These are phyloP conservation scores for Stenolophus ochropezus DNA, from an alignment of 2,888 invertebrate species.

Conservation along the genomic window DNA sequence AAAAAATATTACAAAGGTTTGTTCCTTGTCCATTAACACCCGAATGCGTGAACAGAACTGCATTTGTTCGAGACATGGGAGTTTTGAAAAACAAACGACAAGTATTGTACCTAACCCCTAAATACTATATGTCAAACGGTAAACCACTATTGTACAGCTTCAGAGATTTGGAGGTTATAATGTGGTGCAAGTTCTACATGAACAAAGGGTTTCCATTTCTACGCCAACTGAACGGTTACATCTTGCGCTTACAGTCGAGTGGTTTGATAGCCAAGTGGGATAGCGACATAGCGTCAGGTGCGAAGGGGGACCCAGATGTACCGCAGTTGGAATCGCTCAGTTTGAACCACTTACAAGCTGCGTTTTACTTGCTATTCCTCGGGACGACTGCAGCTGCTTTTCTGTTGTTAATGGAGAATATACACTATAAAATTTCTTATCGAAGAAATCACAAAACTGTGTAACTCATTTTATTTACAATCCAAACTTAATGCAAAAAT, in stretches of 20 bases:
- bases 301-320: not conserved
- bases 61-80: conserved; percentile 7
- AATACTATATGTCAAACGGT: conserved; percentile 5
- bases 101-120: conserved; percentile 2
- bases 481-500: no score
- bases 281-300: conserved; percentile 40
- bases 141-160: conserved; percentile 20
- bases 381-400: not conserved
- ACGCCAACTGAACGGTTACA: conserved; percentile 53
- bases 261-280: conserved; percentile 63
- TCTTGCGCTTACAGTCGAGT: conserved; percentile 47
- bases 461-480: no score
- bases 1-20: conserved; percentile 41
- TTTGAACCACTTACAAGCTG: conserved; percentile 38
- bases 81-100: conserved; percentile 23
- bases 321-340: conserved; percentile 15
- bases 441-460: not conserved
- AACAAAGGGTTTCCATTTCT: conserved; percentile 59
- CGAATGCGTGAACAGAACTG: conserved; percentile 21
- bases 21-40: not conserved
- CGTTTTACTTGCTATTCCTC: conserved; percentile 33
- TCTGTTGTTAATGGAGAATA: not conserved
- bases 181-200: conserved; percentile 20
- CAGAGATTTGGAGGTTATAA: conserved; percentile 1
- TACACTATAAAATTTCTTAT: not conserved